These are phyloP conservation scores for Neostethus bicornis DNA, from an alignment of 2,797 vertebrate species.

Conservation along the genomic window DNA sequence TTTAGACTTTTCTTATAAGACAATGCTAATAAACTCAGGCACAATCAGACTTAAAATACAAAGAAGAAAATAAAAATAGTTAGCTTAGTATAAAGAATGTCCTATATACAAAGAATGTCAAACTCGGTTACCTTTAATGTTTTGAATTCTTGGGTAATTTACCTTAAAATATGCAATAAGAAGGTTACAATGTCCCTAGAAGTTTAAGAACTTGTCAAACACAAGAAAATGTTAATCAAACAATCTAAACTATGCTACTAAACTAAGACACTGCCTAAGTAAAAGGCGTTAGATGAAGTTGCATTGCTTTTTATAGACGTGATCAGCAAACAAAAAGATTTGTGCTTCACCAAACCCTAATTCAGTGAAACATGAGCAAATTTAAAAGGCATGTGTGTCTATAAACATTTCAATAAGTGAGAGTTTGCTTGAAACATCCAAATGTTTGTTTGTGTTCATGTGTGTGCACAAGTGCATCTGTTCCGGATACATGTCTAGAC, in stretches of 20 bases:
- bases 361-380: conserved; percentile 7
- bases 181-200: too few relatives aligned
- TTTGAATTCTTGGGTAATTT: too few relatives aligned
- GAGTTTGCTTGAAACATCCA: conserved; percentile 25
- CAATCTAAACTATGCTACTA: too few relatives aligned
- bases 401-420: conserved; percentile 8
- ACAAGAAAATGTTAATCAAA: too few relatives aligned
- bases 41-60: neutral
- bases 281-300: too few relatives aligned
- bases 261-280: too few relatives aligned
- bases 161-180: too few relatives aligned
- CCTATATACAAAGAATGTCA: neutral
- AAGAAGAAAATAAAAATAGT: neutral
- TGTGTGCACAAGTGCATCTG: conserved; percentile 37
- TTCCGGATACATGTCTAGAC: conserved; percentile 69
- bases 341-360: conserved; percentile 12
- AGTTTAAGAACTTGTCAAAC: too few relatives aligned
- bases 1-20: neutral
- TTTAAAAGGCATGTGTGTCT: conserved; percentile 10
- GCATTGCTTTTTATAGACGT: neutral
- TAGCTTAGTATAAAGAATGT: neutral
- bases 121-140: too few relatives aligned
- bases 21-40: neutral
- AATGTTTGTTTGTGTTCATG: conserved; percentile 15
- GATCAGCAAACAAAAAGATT: neutral